Evolutionary conservation across 1,140 invertebrate species (phyloP).

Genomic region (Aphaenogaster rudis): DNA sequence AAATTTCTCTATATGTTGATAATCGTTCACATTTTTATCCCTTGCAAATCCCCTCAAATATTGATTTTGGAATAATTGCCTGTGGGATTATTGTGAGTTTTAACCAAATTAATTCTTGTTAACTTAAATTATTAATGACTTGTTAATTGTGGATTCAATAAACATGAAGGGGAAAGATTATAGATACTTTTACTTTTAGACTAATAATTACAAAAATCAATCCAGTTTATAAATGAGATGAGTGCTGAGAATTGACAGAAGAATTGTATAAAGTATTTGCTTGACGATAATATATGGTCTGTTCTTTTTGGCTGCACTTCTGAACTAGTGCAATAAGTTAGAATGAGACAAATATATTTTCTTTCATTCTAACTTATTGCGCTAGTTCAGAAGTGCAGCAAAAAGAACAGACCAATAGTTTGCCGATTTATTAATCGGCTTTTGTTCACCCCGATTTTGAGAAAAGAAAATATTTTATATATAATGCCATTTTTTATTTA

Average conservation of each 20-base stretch:
- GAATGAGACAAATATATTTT: too few species aligned
- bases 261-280: constrained; percentile 16
- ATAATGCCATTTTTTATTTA: constrained; percentile 64
- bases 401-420: neutral
- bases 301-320: too few species aligned
- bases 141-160: constrained; percentile 26
- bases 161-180: neutral
- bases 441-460: constrained; percentile 9
- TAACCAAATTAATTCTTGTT: constrained; percentile 53
- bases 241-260: constrained; percentile 36
- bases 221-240: constrained; percentile 16
- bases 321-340: too few species aligned
- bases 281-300: neutral
- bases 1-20: too few species aligned
- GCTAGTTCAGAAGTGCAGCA: too few species aligned
- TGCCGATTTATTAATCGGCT: constrained; percentile 18
- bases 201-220: neutral
- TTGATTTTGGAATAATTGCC: constrained; percentile 22
- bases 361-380: too few species aligned
- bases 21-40: constrained; percentile 29
- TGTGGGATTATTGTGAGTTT: constrained; percentile 39
- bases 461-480: constrained; percentile 49
- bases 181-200: neutral
- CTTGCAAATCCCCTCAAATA: neutral
- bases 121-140: constrained; percentile 27